Evolutionary conservation across 2,113 vertebrate species (phyloP).

Genomic region (Thamnaconus septentrionalis): DNA sequence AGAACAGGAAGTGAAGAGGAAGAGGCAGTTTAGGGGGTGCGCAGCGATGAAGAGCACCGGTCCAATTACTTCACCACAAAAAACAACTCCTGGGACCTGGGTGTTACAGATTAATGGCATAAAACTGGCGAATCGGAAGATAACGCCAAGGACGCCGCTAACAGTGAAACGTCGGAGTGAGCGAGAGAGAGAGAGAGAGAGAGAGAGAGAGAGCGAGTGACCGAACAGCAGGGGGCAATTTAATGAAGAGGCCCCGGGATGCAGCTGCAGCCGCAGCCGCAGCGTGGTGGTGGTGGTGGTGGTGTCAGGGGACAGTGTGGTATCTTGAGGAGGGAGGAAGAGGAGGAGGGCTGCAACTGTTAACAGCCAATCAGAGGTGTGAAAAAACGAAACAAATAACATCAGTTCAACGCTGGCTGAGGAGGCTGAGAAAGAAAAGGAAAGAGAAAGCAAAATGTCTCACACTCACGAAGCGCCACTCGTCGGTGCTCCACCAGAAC

Average conservation of each 20-base stretch:
- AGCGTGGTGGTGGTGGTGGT: slow-evolving; percentile 13
- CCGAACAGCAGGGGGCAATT: slow-evolving; percentile 1
- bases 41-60: too few relatives aligned
- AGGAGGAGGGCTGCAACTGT: slow-evolving; percentile 18
- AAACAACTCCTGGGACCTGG: too few relatives aligned
- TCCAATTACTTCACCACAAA: too few relatives aligned
- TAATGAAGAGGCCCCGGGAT: slow-evolving; percentile 2
- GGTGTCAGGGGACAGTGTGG: slow-evolving; percentile 35
- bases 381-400: slow-evolving; percentile 25
- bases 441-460: slow-evolving; percentile 19
- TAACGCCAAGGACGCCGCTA: too few relatives aligned
- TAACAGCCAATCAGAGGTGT: slow-evolving; percentile 37
- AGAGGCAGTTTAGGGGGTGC: too few relatives aligned
- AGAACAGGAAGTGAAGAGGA: too few relatives aligned
- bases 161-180: too few relatives aligned
- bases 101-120: too few relatives aligned
- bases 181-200: too few relatives aligned
- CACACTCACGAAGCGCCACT: slow-evolving; percentile 22
- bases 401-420: not conserved
- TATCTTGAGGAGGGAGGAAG: slow-evolving; percentile 14
- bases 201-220: not conserved
- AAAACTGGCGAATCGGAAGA: too few relatives aligned
- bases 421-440: slow-evolving; percentile 25
- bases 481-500: slow-evolving; percentile 28
- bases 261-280: slow-evolving; percentile 9